Evolutionary conservation across 2,888 invertebrate genomes (phyloP).

Genomic region (Aplocera efformata): DNA sequence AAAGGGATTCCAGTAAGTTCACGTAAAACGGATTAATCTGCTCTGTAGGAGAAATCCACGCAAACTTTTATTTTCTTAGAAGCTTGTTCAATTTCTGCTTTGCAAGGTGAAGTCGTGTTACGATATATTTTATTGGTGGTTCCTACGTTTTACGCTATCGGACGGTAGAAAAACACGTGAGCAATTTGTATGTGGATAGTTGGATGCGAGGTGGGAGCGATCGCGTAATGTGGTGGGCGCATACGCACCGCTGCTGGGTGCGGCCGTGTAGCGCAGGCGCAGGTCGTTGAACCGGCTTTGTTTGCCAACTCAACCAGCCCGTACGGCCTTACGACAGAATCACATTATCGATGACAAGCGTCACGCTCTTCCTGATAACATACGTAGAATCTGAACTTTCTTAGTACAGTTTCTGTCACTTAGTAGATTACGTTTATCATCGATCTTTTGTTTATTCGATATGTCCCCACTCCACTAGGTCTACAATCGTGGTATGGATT

Average conservation of each 20-base stretch:
- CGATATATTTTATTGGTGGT: too few species aligned
- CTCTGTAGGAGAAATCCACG: too few species aligned
- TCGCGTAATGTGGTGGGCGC: conserved; percentile 36
- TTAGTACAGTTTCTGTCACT: too few species aligned
- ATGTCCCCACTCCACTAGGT: neutral
- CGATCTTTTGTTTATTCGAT: too few species aligned
- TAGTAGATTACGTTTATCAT: too few species aligned
- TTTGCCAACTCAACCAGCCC: conserved; percentile 79
- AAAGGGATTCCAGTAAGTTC: too few species aligned
- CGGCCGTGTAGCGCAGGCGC: conserved; percentile 47
- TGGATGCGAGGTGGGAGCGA: conserved; percentile 23
- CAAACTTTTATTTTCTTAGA: too few species aligned
- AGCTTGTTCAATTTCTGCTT: too few species aligned
- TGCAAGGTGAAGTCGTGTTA: too few species aligned
- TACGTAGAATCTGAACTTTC: conserved; percentile 17
- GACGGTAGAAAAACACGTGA: too few species aligned
- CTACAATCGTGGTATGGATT: neutral
- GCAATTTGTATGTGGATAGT: conserved; percentile 8
- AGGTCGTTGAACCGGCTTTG: conserved; percentile 77
- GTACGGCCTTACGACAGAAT: conserved; percentile 56
- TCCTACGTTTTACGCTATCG: too few species aligned
- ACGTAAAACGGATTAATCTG: conserved; percentile 14
- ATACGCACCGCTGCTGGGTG: conserved; percentile 59
- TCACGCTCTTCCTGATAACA: conserved; percentile 35
- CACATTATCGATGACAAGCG: conserved; percentile 59